phyloP scores from a whole-genome alignment of 2,797 vertebrate species.

The Anolis apletophallus region DNA sequence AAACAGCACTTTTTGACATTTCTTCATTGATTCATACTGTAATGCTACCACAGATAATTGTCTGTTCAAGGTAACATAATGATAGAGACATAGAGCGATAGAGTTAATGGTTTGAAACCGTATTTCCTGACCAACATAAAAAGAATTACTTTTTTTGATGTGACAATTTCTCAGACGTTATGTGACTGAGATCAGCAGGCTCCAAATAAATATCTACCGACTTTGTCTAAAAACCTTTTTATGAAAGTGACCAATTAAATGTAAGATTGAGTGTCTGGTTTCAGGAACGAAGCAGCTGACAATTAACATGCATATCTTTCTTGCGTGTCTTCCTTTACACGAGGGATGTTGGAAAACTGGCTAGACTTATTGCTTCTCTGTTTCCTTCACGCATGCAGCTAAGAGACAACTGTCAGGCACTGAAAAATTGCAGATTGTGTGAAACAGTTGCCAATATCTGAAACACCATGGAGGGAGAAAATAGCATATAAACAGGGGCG shows the following conservation, averaged over 20 bases:
- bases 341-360: slow-evolving; percentile 20
- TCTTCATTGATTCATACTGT: not conserved
- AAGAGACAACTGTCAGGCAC: not conserved
- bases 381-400: slow-evolving; percentile 14
- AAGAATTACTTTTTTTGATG: not conserved
- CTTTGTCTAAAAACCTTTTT: slow-evolving; percentile 21
- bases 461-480: not conserved
- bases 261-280: slow-evolving; percentile 20
- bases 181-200: not conserved
- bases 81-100: not conserved
- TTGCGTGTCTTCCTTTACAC: not conserved
- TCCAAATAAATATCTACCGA: not conserved
- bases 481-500: no score
- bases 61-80: not conserved
- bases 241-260: not conserved
- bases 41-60: not conserved
- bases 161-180: slow-evolving; percentile 11
- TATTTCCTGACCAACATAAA: not conserved
- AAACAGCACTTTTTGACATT: not conserved
- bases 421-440: slow-evolving; percentile 21
- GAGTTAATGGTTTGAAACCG: not conserved
- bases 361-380: slow-evolving; percentile 9
- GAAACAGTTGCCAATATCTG: slow-evolving; percentile 3
- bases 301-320: not conserved
- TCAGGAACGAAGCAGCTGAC: slow-evolving; percentile 36